A percentile compares a stretch with the other conserved stretches of the same genome.
These are phyloP conservation scores for Thalassoma bifasciatum DNA, from an alignment of 2,113 vertebrate genomes.

Conservation along the genomic window DNA sequence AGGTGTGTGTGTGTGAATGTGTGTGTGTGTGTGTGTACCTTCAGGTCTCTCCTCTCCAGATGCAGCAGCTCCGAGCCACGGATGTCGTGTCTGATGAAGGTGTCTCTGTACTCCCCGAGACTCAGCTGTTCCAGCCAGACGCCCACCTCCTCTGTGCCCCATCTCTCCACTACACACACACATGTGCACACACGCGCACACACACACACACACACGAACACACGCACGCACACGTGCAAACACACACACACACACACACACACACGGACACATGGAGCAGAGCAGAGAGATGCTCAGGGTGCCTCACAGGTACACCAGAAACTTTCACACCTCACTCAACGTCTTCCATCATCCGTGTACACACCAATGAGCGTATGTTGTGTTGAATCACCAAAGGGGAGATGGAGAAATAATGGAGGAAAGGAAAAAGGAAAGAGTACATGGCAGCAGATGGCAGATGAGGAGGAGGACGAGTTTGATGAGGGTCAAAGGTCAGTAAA, in stretches of 20 bases:
- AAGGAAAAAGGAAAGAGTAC: slow-evolving; percentile 38
- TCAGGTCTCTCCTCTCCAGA: slow-evolving; percentile 99
- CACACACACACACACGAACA: slow-evolving; percentile 84
- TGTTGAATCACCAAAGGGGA: slow-evolving; percentile 35
- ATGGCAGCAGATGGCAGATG: slow-evolving; percentile 63
- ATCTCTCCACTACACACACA: slow-evolving; percentile 98
- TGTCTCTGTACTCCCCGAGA: slow-evolving; percentile 99
- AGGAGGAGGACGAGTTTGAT: slow-evolving; percentile 34
- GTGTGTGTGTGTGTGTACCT: slow-evolving; percentile 87
- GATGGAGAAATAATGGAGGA: slow-evolving; percentile 1
- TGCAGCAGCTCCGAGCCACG: slow-evolving; percentile 98
- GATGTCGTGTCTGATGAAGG: slow-evolving; percentile 98
- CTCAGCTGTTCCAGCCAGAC: slow-evolving; percentile 99
- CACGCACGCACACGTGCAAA: too few species aligned
- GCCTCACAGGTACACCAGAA: slow-evolving; percentile 41
- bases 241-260: slow-evolving; percentile 89
- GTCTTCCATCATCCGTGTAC: neutral
- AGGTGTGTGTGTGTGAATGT: slow-evolving; percentile 28
- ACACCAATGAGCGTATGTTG: slow-evolving; percentile 17
- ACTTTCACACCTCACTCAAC: slow-evolving; percentile 1
- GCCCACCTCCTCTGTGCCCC: slow-evolving; percentile 99
- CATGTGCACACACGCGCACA: slow-evolving; percentile 88
- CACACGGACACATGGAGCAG: slow-evolving; percentile 77
- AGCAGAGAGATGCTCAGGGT: slow-evolving; percentile 75
- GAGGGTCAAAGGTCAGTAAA: slow-evolving; percentile 50